Percentiles rank a stretch among this genome's conserved stretches.
Conservation (phyloP, 1,140 invertebrate genomes). For the Muscidifurax raptorellus region DNA sequence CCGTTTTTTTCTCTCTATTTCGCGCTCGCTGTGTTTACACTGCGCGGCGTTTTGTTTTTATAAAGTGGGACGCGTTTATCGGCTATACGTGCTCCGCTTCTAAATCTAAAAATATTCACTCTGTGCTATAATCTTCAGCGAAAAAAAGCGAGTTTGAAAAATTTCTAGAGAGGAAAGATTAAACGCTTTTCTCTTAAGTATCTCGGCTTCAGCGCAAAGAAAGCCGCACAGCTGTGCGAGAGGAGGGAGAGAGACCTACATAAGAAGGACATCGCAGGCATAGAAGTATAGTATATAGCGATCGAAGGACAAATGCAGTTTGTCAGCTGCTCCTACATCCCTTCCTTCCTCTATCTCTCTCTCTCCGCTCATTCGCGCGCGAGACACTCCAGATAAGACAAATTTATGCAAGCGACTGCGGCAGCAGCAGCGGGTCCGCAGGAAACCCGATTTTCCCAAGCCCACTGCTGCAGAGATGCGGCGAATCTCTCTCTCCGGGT, state of each 20-base stretch:
- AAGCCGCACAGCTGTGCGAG: no score
- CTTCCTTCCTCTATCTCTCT: background rate
- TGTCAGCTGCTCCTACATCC: background rate
- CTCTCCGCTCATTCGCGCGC: background rate
- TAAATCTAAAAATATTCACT: background rate
- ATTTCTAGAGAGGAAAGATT: no score
- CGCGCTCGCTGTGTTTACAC: background rate
- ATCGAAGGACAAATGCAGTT: slow-evolving; percentile 21
- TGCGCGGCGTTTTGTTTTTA: background rate
- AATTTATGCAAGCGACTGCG: slow-evolving; percentile 27
- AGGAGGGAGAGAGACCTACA: no score
- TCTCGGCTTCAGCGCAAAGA: no score
- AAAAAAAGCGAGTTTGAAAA: no score
- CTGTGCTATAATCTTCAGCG: no score
- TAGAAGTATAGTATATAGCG: background rate
- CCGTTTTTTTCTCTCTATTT: background rate
- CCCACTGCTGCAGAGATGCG: background rate
- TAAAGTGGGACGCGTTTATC: background rate
- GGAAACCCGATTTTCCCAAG: background rate
- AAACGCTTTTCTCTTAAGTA: no score
- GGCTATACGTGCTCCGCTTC: background rate
- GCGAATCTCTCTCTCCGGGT: background rate
- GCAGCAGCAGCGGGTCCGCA: background rate
- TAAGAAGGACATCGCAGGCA: no score
- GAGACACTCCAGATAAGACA: slow-evolving; percentile 2